Base-by-base conservation (phyloP, 2,888 invertebrate species). In the Synergus laeviventris region DNA sequence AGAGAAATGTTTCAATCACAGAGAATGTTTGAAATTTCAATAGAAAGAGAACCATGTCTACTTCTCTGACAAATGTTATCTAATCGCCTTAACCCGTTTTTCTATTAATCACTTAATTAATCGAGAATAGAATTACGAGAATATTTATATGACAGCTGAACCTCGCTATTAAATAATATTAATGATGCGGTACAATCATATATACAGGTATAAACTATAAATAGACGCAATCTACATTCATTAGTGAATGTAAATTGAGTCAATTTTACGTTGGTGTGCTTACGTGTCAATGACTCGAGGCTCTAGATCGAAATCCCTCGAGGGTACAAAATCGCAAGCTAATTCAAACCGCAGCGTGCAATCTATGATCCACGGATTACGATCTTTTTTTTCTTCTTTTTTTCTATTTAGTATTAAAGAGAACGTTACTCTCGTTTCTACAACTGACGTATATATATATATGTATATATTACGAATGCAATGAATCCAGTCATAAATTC, bases 301-400 rank as follows among this genome's bases (percentile, higher is more conserved):
- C 84, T 84, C 84, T 84, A 81, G 83, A 84, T 85, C 83, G 82
- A 76, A 78, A 79, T 75, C 79, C 81, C 84, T 82, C 73, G 79
- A 64, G 83, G 85, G 78, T 80, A 82, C n/a, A 38, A 60, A 64
- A 39, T 49, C 49, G n/a, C 18, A 64, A 42, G 64, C 39, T 64
- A 64, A 42, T 64, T 24, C 42, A 42, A 42, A 64, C 21, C 39
- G 39, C 39, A 64, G 21, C 18, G 42, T 49, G 64, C 38, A 5
- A 64, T 42, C 64, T 12, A 36, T 64, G 21, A 38, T 64, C n/a
- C 42, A 42, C 42, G 18, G 42, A 42, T 64, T 60, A 8, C 60
- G 31, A 60, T 60, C 1, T 42, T 42, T 39, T 42, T 64, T 39
- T 42, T 11, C 7, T 39, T 14, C 12, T 64, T 64, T 64, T 62